Conservation (phyloP, 1,140 invertebrate species). For the Calliphora vicina region DNA sequence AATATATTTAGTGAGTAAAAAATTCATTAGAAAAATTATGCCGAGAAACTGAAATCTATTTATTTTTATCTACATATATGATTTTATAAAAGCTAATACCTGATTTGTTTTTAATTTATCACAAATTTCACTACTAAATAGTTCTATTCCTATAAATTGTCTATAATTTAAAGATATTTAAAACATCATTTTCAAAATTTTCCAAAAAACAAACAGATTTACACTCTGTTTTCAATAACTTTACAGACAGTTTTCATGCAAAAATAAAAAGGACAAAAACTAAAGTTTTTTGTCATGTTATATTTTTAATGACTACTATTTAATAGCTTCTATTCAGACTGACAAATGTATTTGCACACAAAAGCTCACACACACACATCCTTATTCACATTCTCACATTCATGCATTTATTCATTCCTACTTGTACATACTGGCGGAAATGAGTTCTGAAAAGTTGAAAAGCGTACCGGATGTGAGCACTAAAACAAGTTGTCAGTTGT, state of each 20-base stretch:
- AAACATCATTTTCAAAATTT: no score
- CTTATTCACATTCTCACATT: no score
- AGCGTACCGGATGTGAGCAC: slow-evolving; percentile 50
- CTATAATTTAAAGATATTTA: neutral
- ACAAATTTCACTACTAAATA: no score
- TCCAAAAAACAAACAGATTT: slow-evolving; percentile 44
- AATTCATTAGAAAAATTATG: no score
- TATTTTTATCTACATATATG: no score
- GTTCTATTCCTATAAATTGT: neutral
- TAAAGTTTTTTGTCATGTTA: slow-evolving; percentile 13
- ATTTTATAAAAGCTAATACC: no score
- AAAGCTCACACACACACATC: neutral
- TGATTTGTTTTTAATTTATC: no score
- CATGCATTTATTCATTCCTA: slow-evolving; percentile 14
- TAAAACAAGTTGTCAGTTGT: slow-evolving; percentile 56
- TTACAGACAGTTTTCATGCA: slow-evolving; percentile 53
- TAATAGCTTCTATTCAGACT: slow-evolving; percentile 36
- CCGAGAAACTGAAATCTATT: no score
- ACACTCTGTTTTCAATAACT: slow-evolving; percentile 47
- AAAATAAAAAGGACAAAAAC: slow-evolving; percentile 8
- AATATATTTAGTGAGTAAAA: no score
- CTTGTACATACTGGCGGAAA: slow-evolving; percentile 50
- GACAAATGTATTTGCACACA: slow-evolving; percentile 8
- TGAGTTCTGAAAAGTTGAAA: slow-evolving; percentile 59
- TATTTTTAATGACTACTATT: slow-evolving; percentile 31